Percentiles rank a stretch among this genome's conserved stretches.
phyloP scores from a whole-genome alignment of 1,140 invertebrate genomes.

The Parasteatoda tepidariorum region DNA sequence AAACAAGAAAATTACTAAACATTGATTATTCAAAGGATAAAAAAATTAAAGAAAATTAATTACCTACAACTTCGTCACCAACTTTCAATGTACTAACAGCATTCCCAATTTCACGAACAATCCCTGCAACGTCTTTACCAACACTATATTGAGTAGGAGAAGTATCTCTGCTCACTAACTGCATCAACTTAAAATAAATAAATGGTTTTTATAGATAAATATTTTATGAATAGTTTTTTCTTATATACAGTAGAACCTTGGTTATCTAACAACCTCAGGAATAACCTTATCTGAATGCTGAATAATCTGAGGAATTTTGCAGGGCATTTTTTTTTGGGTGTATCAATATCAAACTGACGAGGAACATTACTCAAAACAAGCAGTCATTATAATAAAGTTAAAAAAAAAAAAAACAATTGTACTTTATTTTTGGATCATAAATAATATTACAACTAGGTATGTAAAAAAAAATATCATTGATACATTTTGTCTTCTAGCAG shows the following conservation, averaged over 20 bases:
- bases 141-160: conserved; percentile 66
- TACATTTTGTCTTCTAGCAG: too few relatives aligned
- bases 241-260: background rate
- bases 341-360: background rate
- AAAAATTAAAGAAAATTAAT: conserved; percentile 1
- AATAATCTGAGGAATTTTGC: background rate
- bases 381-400: too few relatives aligned
- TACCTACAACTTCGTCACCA: conserved; percentile 71
- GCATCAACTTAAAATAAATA: conserved; percentile 29
- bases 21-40: too few relatives aligned
- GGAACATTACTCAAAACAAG: too few relatives aligned
- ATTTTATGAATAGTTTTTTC: background rate
- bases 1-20: too few relatives aligned
- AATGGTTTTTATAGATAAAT: background rate
- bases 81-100: conserved; percentile 68
- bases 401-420: too few relatives aligned
- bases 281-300: background rate
- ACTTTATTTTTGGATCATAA: too few relatives aligned
- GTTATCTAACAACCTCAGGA: background rate
- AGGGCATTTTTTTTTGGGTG: background rate
- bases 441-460: too few relatives aligned
- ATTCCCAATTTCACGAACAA: conserved; percentile 68
- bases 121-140: conserved; percentile 70
- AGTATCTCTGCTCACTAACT: conserved; percentile 55
- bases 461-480: too few relatives aligned